Evolutionary conservation across 2,113 vertebrate genomes (phyloP).

Genomic region (Camelus dromedarius): DNA sequence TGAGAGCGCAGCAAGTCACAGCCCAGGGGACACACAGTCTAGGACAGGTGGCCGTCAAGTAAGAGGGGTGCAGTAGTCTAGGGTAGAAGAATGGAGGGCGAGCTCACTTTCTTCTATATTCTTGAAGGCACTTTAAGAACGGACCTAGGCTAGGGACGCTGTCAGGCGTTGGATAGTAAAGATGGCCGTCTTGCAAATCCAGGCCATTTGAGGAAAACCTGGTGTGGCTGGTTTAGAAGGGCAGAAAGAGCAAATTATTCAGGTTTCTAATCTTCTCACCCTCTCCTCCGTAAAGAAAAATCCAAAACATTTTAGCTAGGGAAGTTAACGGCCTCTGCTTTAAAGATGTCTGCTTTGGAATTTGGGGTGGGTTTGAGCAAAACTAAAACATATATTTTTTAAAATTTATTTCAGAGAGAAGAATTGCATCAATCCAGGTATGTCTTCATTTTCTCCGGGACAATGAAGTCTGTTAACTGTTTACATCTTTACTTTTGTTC

Average conservation of each 20-base stretch:
- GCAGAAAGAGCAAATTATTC: background rate
- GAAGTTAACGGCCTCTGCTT: background rate
- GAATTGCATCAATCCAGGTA: constrained; percentile 76
- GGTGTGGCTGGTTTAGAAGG: background rate
- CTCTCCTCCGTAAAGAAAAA: background rate
- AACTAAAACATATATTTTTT: constrained; percentile 50
- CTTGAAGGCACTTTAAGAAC: background rate
- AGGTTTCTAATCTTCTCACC: background rate
- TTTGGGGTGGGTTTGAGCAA: constrained; percentile 50
- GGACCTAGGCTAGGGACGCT: background rate
- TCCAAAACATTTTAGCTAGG: background rate
- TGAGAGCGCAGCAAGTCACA: background rate
- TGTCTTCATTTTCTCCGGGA: constrained; percentile 19
- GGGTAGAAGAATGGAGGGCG: background rate
- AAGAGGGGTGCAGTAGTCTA: background rate
- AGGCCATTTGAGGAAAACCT: background rate
- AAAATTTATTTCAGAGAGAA: constrained; percentile 79
- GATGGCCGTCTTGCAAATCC: background rate
- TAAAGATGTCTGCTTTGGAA: constrained; percentile 28
- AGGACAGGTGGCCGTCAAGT: background rate
- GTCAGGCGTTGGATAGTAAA: too few relatives aligned
- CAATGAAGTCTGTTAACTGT: background rate
- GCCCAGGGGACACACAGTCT: background rate
- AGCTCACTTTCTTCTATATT: background rate
- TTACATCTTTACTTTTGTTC: background rate